These are phyloP conservation scores for Ricordea florida DNA, from an alignment of 92 coral and sea anemone genomes.

Conservation along the genomic window DNA sequence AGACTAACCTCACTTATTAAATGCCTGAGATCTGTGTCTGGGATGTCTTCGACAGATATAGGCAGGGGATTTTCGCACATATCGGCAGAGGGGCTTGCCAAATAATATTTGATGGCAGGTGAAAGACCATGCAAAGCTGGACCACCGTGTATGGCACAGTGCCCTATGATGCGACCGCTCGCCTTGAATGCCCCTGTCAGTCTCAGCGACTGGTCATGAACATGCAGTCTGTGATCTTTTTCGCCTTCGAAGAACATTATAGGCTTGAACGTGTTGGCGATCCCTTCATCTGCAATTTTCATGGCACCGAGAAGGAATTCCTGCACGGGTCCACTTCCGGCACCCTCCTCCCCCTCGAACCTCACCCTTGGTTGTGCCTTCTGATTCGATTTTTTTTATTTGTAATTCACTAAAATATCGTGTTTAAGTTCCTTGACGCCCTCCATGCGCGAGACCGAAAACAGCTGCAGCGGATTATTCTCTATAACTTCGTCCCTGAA, in stretches of 20 bases:
- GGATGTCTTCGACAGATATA: slow-evolving; percentile 49
- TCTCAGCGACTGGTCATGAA: slow-evolving; percentile 49
- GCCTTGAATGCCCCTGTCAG: slow-evolving; percentile 54
- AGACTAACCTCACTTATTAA: slow-evolving; percentile 43
- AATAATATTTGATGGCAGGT: slow-evolving; percentile 52
- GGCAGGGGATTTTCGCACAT: slow-evolving; percentile 39
- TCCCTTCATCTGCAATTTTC: slow-evolving; percentile 59
- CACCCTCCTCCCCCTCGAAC: slow-evolving; percentile 71
- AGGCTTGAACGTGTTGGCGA: slow-evolving; percentile 43
- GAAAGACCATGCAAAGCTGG: slow-evolving; percentile 58
- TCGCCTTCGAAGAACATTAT: slow-evolving; percentile 58
- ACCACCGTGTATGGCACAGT: slow-evolving; percentile 51
- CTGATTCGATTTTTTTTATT: slow-evolving; percentile 11
- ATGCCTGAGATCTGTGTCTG: slow-evolving; percentile 57
- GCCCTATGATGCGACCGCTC: slow-evolving; percentile 55
- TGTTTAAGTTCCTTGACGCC: slow-evolving; percentile 18
- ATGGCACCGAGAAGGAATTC: slow-evolving; percentile 51
- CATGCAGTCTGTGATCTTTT: slow-evolving; percentile 51
- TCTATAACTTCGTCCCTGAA: slow-evolving; percentile 11
- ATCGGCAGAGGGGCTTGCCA: slow-evolving; percentile 1
- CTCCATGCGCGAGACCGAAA: slow-evolving; percentile 15
- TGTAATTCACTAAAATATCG: slow-evolving; percentile 23
- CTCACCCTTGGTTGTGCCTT: slow-evolving; percentile 29
- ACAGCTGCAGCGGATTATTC: not conserved
- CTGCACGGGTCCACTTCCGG: slow-evolving; percentile 46